A percentile compares a stretch with the other conserved stretches of the same genome.
phyloP scores from a whole-genome alignment of 2,797 vertebrate species.

The Notamacropus eugenii region DNA sequence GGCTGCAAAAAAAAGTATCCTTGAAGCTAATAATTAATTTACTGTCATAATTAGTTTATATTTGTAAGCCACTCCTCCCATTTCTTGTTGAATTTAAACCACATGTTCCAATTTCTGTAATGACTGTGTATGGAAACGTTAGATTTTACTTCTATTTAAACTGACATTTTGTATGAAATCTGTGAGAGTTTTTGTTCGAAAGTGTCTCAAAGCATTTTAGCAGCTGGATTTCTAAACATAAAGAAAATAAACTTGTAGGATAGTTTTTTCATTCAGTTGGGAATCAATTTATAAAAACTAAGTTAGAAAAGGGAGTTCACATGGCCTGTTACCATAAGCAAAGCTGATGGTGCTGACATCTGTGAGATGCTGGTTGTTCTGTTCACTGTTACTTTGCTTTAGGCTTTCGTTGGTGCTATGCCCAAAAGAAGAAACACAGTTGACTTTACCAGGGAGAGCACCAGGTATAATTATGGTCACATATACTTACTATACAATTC shows the following conservation, averaged over 20 bases:
- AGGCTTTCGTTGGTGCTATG: slow-evolving; percentile 42
- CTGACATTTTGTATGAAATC: slow-evolving; percentile 42
- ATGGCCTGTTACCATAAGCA: slow-evolving; percentile 44
- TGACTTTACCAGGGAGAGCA: slow-evolving; percentile 11
- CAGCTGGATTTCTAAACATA: slow-evolving; percentile 51
- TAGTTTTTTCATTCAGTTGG: background rate
- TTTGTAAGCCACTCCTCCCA: slow-evolving; percentile 15
- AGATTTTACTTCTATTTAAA: slow-evolving; percentile 45
- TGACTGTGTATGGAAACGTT: background rate
- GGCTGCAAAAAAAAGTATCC: slow-evolving; percentile 12
- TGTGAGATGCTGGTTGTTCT: background rate
- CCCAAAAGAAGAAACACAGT: slow-evolving; percentile 8
- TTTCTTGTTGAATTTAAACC: slow-evolving; percentile 49
- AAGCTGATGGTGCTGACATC: slow-evolving; percentile 42
- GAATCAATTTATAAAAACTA: slow-evolving; percentile 35
- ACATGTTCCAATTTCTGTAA: slow-evolving; percentile 57
- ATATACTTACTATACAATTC: slow-evolving; percentile 67
- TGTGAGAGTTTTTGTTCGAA: slow-evolving; percentile 36
- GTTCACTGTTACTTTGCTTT: background rate
- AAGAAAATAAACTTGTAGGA: background rate
- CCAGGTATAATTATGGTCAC: slow-evolving; percentile 39
- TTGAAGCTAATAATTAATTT: slow-evolving; percentile 31
- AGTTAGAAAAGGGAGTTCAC: slow-evolving; percentile 39
- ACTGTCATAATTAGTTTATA: background rate
- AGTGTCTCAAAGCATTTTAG: slow-evolving; percentile 38